Evolutionary conservation across 2,888 invertebrate species (phyloP), one percentile per base, ranked within the genome.

Genomic region (Calameuta pallipes): DNA sequence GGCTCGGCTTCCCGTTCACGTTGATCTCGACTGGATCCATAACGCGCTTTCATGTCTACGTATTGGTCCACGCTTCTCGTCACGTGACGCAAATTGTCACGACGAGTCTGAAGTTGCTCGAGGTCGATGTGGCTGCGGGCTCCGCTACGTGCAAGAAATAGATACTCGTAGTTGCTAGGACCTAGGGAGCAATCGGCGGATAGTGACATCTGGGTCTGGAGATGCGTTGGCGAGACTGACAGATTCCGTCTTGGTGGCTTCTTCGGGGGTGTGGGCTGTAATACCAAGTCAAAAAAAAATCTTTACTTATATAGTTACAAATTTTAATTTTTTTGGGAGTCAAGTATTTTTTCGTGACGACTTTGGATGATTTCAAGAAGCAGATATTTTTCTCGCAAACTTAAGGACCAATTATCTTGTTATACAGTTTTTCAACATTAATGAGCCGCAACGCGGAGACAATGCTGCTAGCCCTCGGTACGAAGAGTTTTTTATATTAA

Each of bases 211-310:
- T 94, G 93, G 13, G 92, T 92, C 83, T 94, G 93, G 75, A 94
- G 90, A 89, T 97, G 97, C 37, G 97, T 97, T 35, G 97, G 97
- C 31, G 97, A 97, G 80, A 97, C 96, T 23, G 97, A 96, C 78
- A 97, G 93, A 91, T 97, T 97, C 84, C 97, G 93, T 76, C 97
- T 93, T 3, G 97, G 97, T 81, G 97, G 97, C 92, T 97, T 97
- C 93, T 97, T 97, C 74, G 97, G 97, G 78, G 97, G 97, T 78
- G 96, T 96, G 76, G 96, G 96, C 96, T 96, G 93, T 73, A 91
- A 91, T 76, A 82, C 68, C 1, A 56, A 56, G 2, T 56, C 23
- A 23, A 23, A 56, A 12, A 41, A 23, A 23, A 56, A 37, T 33
- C 3, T 36, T 36, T 9, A 56, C 56, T 23, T 23, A 0, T 0